phyloP scores from a whole-genome alignment of 2,888 invertebrate species.

The Agrotis ipsilon region DNA sequence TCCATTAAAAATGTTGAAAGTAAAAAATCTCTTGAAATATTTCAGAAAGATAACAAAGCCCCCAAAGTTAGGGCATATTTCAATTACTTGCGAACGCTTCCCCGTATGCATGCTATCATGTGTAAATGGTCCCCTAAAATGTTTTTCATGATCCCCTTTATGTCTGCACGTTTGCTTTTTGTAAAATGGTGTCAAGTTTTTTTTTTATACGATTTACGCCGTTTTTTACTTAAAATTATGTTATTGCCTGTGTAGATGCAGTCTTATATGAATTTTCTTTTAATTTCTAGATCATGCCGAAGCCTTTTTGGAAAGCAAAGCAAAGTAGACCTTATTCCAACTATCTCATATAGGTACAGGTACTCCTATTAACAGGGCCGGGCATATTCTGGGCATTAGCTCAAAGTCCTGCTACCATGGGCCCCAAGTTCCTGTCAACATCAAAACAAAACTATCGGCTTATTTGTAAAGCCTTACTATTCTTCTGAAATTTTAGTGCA shows the following conservation, averaged over 20 bases:
- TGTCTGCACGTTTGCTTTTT: slow-evolving; percentile 26
- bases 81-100: slow-evolving; percentile 53
- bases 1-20: slow-evolving; percentile 39
- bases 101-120: slow-evolving; percentile 42
- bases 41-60: slow-evolving; percentile 39
- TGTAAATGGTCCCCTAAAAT: slow-evolving; percentile 48
- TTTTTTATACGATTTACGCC: slow-evolving; percentile 10
- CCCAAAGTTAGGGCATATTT: slow-evolving; percentile 54
- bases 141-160: slow-evolving; percentile 30
- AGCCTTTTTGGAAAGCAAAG: not conserved
- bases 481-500: too few relatives aligned
- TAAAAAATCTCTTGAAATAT: slow-evolving; percentile 45
- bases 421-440: too few relatives aligned
- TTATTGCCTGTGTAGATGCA: not conserved
- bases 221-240: not conserved
- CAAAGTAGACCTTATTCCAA: not conserved
- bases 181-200: slow-evolving; percentile 3
- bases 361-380: slow-evolving; percentile 8
- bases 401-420: too few relatives aligned
- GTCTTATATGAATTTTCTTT: not conserved
- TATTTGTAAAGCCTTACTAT: too few relatives aligned
- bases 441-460: too few relatives aligned
- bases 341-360: slow-evolving; percentile 3
- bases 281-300: not conserved
- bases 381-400: too few relatives aligned